Base-by-base conservation (phyloP, 2,113 vertebrate genomes). In the Numida meleagris region DNA sequence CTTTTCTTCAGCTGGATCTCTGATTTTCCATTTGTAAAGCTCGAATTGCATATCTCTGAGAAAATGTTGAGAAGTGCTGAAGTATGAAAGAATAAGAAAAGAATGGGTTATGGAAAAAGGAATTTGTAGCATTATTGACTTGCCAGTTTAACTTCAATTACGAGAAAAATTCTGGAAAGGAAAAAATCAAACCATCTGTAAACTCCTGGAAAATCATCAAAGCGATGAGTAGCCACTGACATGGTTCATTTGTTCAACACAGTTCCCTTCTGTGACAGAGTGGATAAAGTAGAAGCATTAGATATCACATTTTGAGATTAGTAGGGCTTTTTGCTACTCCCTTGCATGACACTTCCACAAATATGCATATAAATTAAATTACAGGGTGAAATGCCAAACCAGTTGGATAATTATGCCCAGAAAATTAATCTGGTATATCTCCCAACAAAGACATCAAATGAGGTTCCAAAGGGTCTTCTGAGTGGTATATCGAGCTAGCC, bases 171-270 rank as follows among this genome's bases (percentile, higher is more conserved):
- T 95, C 59, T 82, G 72, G 72, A 89, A 82, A 55, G n/a, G 59
- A 75, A 81, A 73, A 80, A 75, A 74, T 62, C 53, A 87, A 93
- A 79, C 85, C 82, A 93, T 95, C 90, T 96, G 92, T 80, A 94
- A 83, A 33, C 42, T 85, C 79, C 71, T 95, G 92, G 92, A 96
- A 96, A 91, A 94, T 71, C 63, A 91, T 94, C 93, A 96, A 21
- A 94, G 82, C 82, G 59, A 50, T 88, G 79, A 95, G 50, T 83
- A 90, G 90, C 65, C 1, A 38, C 92, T 88, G 95, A 62, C 65
- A 74, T 5, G 23, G 78, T 58, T 63, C 55, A 91, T 93, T 96
- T 95, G 67, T 74, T 91, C 88, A 91, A 77, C 45, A 4, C 13
- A 50, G 31, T 62, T 95, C 59, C 68, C 68, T 95, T 80, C 82